Evolutionary conservation across 2,113 vertebrate genomes (phyloP).

Genomic region (Carettochelys insculpta): DNA sequence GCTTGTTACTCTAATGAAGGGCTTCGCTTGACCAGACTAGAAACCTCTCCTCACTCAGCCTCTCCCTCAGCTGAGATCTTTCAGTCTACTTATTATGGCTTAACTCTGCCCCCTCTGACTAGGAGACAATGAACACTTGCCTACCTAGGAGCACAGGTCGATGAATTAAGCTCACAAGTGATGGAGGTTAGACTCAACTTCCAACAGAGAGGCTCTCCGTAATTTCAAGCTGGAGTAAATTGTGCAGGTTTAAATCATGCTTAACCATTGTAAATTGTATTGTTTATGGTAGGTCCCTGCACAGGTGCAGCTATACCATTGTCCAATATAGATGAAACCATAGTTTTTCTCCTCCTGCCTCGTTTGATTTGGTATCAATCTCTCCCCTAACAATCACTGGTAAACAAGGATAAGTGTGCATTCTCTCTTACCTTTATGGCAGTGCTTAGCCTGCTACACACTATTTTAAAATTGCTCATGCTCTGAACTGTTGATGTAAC

Average conservation of each 20-base stretch:
- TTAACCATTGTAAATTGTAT: rapidly evolving
- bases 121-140: neutral
- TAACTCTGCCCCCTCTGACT: neutral
- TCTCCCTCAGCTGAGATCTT: neutral
- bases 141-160: neutral
- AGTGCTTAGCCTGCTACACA: rapidly evolving
- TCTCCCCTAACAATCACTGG: neutral
- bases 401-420: neutral
- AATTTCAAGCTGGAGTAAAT: neutral
- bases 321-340: neutral
- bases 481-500: neutral
- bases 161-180: neutral
- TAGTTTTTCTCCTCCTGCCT: neutral
- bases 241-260: neutral
- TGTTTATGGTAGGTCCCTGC: neutral
- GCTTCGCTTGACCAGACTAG: neutral
- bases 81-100: neutral
- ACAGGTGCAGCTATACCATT: neutral
- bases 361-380: neutral
- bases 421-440: neutral
- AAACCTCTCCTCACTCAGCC: neutral
- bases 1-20: neutral
- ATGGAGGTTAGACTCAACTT: neutral
- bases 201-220: neutral
- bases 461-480: neutral